Evolutionary conservation across 2,113 vertebrate genomes (phyloP).

Genomic region (Tachysurus fulvidraco): DNA sequence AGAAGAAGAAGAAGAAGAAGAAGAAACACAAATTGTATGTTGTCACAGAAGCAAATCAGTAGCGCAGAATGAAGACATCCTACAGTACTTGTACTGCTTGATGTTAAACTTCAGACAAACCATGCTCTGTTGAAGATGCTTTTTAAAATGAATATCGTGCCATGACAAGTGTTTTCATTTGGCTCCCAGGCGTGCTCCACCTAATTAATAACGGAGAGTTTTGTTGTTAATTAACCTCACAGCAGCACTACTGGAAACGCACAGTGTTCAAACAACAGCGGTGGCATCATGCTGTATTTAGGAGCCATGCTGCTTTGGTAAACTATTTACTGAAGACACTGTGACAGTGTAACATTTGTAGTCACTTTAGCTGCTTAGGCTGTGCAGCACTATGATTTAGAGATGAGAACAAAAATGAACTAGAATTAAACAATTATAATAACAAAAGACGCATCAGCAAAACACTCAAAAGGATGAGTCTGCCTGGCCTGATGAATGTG

Average conservation of each 20-base stretch:
- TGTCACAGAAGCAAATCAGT: conserved; percentile 8
- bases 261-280: conserved; percentile 12
- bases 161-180: conserved; percentile 27
- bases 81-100: not conserved
- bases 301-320: conserved; percentile 10
- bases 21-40: not conserved
- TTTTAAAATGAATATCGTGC: conserved; percentile 2
- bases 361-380: conserved; percentile 12
- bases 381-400: conserved; percentile 15
- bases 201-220: conserved; percentile 32
- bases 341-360: not conserved
- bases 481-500: not conserved
- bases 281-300: not conserved
- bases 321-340: conserved; percentile 20
- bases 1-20: no score
- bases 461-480: not conserved
- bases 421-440: conserved; percentile 1
- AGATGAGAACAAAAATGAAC: not conserved
- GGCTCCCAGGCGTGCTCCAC: not conserved
- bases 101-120: not conserved
- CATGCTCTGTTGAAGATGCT: not conserved
- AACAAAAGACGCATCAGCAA: not conserved
- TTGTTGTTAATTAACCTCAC: conserved; percentile 28
- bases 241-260: not conserved
- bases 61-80: not conserved